Base-by-base conservation (phyloP, 2,113 vertebrate genomes). In the Catharus minimus region DNA sequence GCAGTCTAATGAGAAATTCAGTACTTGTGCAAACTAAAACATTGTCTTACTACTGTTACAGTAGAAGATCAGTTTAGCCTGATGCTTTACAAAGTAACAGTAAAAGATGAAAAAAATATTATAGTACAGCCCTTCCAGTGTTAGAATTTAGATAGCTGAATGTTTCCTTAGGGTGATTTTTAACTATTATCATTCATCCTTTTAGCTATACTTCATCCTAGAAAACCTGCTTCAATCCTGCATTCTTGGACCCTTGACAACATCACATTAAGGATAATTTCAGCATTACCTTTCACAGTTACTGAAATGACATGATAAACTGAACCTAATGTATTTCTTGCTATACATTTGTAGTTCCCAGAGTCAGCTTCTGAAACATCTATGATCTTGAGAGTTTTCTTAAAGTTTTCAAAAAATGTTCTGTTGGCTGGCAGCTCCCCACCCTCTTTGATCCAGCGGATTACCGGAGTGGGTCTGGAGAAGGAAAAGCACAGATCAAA, bases 261-360 rank as follows among this genome's bases (percentile, higher is more conserved):
- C 52, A 68, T 26, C 18, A 56, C 33, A 71, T 65, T 47, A 60
- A 72, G 26, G 26, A 82, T 38, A 71, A 73, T 50, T 88, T 72
- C 58, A 92, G 16, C 32, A 92, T 64, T 96, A 99, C 99, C 98
- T 99, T 98, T 99, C 65, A 99, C 98, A 33, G 96, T 97, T 67
- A 99, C 98, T 22, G 95, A 97, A 96, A 99, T 98, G 82, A 97
- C 97, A 86, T 99, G 99, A 90, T 98, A 97, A 88, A 95, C 95
- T 3, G 96, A 96, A 96, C 98, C 98, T 24, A 98, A 85, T 5
- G 11, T 19, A 95, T 99, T 99, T 94, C 93, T 98, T 67, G 98
- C 99, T 55, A 96, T 97, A 89, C 99, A 99, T 87, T 98, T 99
- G 95, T 99, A 99, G 57, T 98, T 98, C 49, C 99, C 99, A 16